Conservation (phyloP, 2,888 invertebrate genomes). For the Coecobrya sp. region DNA sequence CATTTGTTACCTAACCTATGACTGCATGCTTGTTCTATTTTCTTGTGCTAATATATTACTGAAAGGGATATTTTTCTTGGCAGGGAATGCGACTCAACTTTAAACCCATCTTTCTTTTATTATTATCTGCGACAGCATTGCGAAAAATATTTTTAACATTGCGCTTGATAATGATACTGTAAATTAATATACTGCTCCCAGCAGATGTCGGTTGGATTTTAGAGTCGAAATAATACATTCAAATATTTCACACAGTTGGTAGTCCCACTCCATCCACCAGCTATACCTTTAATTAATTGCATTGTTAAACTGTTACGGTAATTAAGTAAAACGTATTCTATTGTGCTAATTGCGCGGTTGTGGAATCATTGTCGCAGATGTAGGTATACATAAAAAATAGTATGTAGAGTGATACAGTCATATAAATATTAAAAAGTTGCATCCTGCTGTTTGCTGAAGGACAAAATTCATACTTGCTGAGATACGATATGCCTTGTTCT, state of each 20-base stretch:
- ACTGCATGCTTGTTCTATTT: not conserved
- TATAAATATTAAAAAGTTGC: not conserved
- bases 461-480: not conserved
- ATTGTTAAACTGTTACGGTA: conserved; percentile 3
- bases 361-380: conserved; percentile 6
- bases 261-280: not conserved
- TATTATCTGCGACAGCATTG: not conserved
- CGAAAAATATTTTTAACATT: not conserved
- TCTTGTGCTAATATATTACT: conserved; percentile 20
- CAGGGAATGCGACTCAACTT: not conserved
- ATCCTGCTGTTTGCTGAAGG: not conserved
- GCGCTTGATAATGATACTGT: not conserved
- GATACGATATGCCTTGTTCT: not conserved
- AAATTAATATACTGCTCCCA: not conserved
- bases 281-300: not conserved
- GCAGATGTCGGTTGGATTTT: not conserved
- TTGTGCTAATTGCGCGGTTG: not conserved
- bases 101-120: not conserved
- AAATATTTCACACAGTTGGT: not conserved
- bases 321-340: not conserved
- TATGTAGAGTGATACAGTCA: not conserved
- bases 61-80: not conserved
- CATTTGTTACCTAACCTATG: not conserved
- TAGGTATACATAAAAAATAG: not conserved
- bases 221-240: not conserved